A percentile compares a stretch with the other conserved stretches of the same genome.
Conservation (phyloP, 2,797 vertebrate species). For the Chlorospingus flavigularis region DNA sequence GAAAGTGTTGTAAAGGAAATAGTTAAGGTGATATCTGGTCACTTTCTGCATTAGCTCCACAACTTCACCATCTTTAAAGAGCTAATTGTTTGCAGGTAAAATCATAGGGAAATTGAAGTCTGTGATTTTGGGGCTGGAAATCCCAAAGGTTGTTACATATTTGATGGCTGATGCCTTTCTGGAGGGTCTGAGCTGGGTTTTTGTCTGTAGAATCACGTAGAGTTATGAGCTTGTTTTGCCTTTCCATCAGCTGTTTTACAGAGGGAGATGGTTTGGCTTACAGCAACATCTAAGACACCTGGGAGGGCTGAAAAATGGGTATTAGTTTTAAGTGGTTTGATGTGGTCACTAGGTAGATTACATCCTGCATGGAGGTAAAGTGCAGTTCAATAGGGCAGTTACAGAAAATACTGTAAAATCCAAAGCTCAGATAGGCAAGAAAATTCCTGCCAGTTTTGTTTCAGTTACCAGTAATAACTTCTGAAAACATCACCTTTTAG, state of each 20-base stretch:
- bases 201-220: neutral
- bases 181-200: neutral
- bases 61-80: neutral
- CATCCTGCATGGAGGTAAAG: neutral
- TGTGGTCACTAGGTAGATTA: neutral
- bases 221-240: neutral
- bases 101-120: neutral
- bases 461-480: constrained; percentile 29
- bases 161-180: neutral
- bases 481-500: neutral
- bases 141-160: neutral
- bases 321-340: neutral
- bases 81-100: neutral
- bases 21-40: neutral
- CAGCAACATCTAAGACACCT: neutral
- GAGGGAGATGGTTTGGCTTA: neutral
- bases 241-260: neutral
- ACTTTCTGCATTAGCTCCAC: neutral
- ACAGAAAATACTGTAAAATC: neutral
- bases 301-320: neutral
- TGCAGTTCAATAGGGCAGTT: neutral
- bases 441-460: neutral
- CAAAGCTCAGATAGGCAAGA: neutral
- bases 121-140: neutral
- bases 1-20: neutral